A percentile compares a stretch with the other conserved stretches of the same genome.
These are phyloP conservation scores for Xerus inauris DNA, from an alignment of 2,113 vertebrate genomes.

Conservation along the genomic window DNA sequence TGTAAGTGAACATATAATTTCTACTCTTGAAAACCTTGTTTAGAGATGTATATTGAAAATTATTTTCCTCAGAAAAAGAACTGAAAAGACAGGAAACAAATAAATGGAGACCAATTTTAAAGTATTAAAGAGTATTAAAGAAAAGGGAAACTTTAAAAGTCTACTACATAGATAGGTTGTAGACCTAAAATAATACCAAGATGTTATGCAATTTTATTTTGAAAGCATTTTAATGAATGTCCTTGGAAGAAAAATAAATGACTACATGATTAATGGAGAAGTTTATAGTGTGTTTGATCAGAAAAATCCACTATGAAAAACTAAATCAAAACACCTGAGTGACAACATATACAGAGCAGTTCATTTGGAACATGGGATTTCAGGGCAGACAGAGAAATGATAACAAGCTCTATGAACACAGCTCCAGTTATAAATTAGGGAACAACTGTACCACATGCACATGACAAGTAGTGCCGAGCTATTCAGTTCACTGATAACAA, in stretches of 20 bases:
- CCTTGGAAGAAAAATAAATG: slow-evolving; percentile 6
- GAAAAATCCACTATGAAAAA: not conserved
- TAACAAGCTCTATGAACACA: not conserved
- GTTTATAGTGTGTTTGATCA: slow-evolving; percentile 17
- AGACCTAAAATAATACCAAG: slow-evolving; percentile 6
- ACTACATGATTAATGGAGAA: not conserved
- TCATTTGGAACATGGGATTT: not conserved
- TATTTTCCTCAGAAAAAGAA: not conserved
- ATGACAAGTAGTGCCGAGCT: not conserved
- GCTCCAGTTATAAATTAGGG: not conserved
- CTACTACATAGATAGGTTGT: not conserved
- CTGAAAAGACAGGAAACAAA: slow-evolving; percentile 30
- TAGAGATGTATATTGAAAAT: slow-evolving; percentile 13
- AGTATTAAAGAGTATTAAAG: not conserved
- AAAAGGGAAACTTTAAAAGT: not conserved
- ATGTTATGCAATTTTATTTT: slow-evolving; percentile 13
- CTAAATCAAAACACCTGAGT: not conserved
- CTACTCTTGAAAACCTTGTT: slow-evolving; percentile 13
- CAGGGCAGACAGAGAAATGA: not conserved
- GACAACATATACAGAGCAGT: not conserved
- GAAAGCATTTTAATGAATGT: slow-evolving; percentile 43
- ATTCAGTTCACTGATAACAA: not conserved
- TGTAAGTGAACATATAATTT: slow-evolving; percentile 17
- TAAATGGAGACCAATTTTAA: slow-evolving; percentile 29
- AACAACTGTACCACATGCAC: not conserved